Conservation (phyloP, 2,113 vertebrate species). For the Oophaga pumilio region DNA sequence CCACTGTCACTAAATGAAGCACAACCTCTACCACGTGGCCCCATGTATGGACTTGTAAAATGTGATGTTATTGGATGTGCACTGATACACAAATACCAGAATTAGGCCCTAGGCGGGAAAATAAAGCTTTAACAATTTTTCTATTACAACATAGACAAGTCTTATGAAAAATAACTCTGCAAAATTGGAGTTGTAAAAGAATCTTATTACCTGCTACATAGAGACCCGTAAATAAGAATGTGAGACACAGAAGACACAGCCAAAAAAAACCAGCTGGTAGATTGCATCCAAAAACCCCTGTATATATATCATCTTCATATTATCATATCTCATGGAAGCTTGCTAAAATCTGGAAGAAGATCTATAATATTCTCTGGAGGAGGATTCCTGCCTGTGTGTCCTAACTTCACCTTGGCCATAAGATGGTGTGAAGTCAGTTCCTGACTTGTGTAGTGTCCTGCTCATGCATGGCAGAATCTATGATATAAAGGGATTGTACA, state of each 20-base stretch:
- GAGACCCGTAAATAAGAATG: neutral
- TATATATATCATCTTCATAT: neutral
- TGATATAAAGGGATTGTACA: neutral
- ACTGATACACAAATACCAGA: neutral
- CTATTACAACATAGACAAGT: neutral
- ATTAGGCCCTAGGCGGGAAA: neutral
- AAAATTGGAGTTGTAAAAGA: neutral
- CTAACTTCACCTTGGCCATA: neutral
- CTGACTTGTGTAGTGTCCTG: neutral
- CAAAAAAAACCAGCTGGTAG: neutral
- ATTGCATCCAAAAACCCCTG: neutral
- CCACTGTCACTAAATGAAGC: too few species aligned
- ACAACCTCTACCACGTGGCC: too few species aligned
- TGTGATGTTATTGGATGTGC: neutral
- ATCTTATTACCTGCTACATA: neutral
- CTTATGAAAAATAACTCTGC: neutral
- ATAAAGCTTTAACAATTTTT: neutral
- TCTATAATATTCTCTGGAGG: neutral
- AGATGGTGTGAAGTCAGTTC: neutral
- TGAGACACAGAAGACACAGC: neutral
- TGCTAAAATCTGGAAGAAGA: neutral
- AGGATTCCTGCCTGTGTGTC: slow-evolving; percentile 6
- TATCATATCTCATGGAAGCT: neutral
- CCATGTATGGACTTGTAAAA: too few species aligned
- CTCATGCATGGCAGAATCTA: neutral